Conservation (phyloP, 2,797 vertebrate genomes). For the Leptodactylus fallax region DNA sequence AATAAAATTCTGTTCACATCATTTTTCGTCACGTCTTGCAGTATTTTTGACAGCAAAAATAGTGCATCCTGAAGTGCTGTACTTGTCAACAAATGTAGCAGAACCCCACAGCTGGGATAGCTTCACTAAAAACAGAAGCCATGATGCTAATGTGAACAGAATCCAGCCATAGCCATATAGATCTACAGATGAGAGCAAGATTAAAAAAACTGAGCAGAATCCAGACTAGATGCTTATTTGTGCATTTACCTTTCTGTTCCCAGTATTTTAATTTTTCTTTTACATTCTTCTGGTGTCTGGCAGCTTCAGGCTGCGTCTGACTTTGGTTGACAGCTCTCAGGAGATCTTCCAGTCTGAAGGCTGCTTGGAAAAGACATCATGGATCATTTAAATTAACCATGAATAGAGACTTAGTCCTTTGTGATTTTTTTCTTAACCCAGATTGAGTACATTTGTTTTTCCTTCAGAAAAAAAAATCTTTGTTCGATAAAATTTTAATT, state of each 20-base stretch:
- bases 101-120: too few relatives aligned
- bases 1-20: too few relatives aligned
- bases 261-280: not conserved
- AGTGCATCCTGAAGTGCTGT: too few relatives aligned
- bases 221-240: not conserved
- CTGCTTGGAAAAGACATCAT: not conserved
- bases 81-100: too few relatives aligned
- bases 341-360: constrained; percentile 1
- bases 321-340: constrained; percentile 26
- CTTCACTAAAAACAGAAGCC: not conserved
- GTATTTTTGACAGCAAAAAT: too few relatives aligned
- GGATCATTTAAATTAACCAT: constrained; percentile 17
- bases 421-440: not conserved
- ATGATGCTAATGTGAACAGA: not conserved
- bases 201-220: not conserved
- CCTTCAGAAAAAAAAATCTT: not conserved
- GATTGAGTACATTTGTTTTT: not conserved
- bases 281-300: constrained; percentile 30
- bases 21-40: too few relatives aligned
- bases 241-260: constrained; percentile 10
- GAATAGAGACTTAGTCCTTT: not conserved
- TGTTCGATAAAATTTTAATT: not conserved
- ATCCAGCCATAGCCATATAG: not conserved
- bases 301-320: constrained; percentile 41
- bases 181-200: not conserved